phyloP scores from a whole-genome alignment of 2,888 invertebrate species.

The Calliphora vomitoria region DNA sequence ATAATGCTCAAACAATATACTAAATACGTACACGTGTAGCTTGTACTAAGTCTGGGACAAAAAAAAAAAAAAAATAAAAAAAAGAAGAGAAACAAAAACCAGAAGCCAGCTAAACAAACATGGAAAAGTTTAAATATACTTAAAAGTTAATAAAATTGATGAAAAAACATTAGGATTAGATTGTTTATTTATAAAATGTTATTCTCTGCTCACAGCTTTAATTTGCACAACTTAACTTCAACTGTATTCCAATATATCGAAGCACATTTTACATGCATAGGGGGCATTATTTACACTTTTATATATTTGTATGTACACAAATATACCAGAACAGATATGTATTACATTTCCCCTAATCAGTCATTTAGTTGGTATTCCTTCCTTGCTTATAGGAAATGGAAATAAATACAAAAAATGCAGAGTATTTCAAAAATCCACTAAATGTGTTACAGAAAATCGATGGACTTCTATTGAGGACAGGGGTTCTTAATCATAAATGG shows the following conservation, averaged over 20 bases:
- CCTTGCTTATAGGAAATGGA: neutral
- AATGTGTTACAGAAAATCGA: conserved; percentile 10
- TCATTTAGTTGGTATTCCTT: conserved; percentile 47
- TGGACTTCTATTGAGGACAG: neutral
- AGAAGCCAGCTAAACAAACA: neutral
- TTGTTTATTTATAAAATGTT: conserved; percentile 26
- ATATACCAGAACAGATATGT: neutral
- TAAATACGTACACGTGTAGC: conserved; percentile 57
- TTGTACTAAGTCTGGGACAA: neutral
- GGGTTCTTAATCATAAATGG: conserved; percentile 13
- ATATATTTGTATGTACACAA: neutral
- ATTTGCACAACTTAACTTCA: conserved; percentile 22
- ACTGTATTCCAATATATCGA: neutral
- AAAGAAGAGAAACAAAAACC: neutral
- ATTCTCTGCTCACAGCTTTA: neutral
- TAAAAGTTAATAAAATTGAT: conserved; percentile 56
- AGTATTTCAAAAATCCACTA: conserved; percentile 23
- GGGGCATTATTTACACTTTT: neutral
- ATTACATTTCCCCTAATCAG: conserved; percentile 52
- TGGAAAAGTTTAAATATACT: conserved; percentile 4
- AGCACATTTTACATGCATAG: neutral
- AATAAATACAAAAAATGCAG: neutral
- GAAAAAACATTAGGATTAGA: conserved; percentile 40
- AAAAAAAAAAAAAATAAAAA: neutral
- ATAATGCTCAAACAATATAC: conserved; percentile 23